A percentile compares a stretch with the other conserved stretches of the same genome.
Conservation (phyloP, 2,113 vertebrate genomes). For the Peucedramus taeniatus region DNA sequence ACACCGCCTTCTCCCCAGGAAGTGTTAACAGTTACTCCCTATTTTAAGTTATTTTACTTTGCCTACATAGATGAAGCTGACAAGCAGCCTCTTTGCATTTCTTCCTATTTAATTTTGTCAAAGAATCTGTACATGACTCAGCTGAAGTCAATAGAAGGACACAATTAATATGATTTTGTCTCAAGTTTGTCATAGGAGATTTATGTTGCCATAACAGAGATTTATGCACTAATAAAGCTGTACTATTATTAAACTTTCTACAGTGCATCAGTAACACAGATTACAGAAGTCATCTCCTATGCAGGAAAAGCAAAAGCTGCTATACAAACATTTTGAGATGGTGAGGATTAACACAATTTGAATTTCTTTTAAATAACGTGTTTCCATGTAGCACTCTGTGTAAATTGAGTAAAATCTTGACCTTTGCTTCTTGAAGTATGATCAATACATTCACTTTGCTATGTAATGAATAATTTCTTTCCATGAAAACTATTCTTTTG, state of each 20-base stretch:
- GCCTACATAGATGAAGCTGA: background rate
- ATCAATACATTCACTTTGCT: background rate
- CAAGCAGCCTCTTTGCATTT: background rate
- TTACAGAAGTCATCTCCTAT: background rate
- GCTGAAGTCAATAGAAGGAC: background rate
- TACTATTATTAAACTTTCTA: background rate
- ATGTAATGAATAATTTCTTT: background rate
- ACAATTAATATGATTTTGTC: constrained; percentile 23
- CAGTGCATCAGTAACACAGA: background rate
- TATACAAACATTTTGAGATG: background rate
- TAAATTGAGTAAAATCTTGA: background rate
- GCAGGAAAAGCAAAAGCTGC: background rate
- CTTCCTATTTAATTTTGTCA: background rate
- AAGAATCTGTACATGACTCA: background rate
- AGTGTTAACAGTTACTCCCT: background rate
- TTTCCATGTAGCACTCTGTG: background rate
- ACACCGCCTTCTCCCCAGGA: background rate
- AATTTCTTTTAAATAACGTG: background rate
- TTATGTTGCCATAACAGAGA: constrained; percentile 10
- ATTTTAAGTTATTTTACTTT: background rate
- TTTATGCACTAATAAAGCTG: constrained; percentile 20
- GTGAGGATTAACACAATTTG: background rate
- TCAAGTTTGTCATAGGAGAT: constrained; percentile 19
- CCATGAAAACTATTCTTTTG: background rate
- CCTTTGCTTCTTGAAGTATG: background rate